A percentile compares a stretch with the other conserved stretches of the same genome.
Conservation (phyloP, 2,888 invertebrate genomes). For the Pseudococcus viburni region DNA sequence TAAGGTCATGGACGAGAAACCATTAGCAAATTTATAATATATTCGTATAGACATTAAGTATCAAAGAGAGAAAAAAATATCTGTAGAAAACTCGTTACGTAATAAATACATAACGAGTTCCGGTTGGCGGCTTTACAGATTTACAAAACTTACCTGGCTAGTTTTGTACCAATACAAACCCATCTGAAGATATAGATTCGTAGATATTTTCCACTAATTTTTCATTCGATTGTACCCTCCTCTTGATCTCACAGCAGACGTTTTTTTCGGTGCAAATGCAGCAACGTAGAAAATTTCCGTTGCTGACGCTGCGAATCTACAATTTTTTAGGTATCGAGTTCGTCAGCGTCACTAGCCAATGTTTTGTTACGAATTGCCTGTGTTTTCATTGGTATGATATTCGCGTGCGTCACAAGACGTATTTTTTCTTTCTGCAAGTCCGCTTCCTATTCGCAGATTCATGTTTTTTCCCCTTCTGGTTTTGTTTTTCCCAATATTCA, state of each 20-base stretch:
- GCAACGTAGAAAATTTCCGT: no score
- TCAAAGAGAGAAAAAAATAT: not conserved
- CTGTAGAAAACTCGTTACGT: conserved; percentile 38
- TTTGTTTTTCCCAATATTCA: no score
- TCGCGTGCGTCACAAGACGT: no score
- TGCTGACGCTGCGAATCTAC: no score
- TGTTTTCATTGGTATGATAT: no score
- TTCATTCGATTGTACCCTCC: not conserved
- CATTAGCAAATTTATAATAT: conserved; percentile 55
- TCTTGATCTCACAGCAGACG: not conserved
- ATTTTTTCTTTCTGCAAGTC: no score
- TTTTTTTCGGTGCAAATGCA: not conserved
- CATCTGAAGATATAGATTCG: not conserved
- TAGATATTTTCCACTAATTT: conserved; percentile 20
- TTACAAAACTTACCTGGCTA: conserved; percentile 34
- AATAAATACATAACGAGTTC: conserved; percentile 52
- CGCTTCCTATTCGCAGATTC: no score
- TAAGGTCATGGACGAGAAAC: conserved; percentile 57
- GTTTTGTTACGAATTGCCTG: no score
- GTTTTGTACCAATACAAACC: not conserved
- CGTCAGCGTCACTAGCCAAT: no score
- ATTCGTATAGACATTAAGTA: conserved; percentile 35
- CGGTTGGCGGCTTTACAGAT: conserved; percentile 58
- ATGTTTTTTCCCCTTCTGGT: no score
- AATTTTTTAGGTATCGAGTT: no score